Evolutionary conservation across 1,140 invertebrate species (phyloP).

Genomic region (Apis laboriosa): DNA sequence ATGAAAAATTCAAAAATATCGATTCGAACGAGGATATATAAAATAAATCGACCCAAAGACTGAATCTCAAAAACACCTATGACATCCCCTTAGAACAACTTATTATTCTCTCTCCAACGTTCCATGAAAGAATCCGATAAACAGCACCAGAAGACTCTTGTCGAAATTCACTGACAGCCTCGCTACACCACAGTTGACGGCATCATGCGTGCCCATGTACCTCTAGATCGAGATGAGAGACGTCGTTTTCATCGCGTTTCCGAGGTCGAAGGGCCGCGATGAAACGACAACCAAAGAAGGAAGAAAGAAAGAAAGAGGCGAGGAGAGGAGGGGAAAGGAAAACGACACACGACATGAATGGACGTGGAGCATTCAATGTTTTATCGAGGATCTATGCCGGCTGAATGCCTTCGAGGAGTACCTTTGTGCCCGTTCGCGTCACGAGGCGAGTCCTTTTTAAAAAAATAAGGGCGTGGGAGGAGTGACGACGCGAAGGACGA

Average conservation of each 20-base stretch:
- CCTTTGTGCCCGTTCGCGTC: constrained; percentile 66
- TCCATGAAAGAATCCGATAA: neutral
- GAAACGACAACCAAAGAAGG: constrained; percentile 48
- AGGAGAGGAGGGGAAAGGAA: neutral
- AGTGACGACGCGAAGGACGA: constrained; percentile 54
- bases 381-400: constrained; percentile 77
- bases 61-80: too few relatives aligned
- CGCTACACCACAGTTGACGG: constrained; percentile 7
- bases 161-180: constrained; percentile 37
- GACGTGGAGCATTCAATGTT: constrained; percentile 74
- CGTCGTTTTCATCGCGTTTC: constrained; percentile 75
- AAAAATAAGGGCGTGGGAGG: constrained; percentile 63
- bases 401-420: constrained; percentile 72
- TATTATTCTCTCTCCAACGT: neutral
- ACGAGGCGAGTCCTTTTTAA: constrained; percentile 55
- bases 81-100: too few relatives aligned
- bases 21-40: neutral
- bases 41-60: neutral
- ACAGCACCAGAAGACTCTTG: neutral
- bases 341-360: constrained; percentile 63
- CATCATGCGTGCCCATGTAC: constrained; percentile 5
- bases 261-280: constrained; percentile 31
- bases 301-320: neutral
- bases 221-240: constrained; percentile 66
- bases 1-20: too few relatives aligned